phyloP scores from a whole-genome alignment of 2,888 invertebrate species.

The Entomobrya multifasciata region DNA sequence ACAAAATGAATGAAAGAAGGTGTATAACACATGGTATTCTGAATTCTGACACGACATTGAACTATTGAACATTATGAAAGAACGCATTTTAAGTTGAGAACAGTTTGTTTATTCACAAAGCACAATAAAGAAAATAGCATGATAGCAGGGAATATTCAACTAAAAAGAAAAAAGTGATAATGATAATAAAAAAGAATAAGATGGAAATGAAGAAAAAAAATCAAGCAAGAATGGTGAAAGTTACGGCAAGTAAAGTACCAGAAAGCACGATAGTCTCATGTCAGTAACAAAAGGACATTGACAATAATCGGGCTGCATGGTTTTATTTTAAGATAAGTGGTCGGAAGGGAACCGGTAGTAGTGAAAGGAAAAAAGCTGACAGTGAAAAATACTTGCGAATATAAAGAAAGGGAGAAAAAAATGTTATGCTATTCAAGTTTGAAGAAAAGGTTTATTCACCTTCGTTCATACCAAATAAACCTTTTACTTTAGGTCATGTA shows the following conservation, averaged over 20 bases:
- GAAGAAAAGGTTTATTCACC: conserved; percentile 54
- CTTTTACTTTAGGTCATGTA: background rate
- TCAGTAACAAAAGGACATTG: background rate
- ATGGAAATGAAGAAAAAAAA: background rate
- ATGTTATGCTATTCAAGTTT: conserved; percentile 37
- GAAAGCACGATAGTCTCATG: conserved; percentile 20
- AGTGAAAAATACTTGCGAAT: conserved; percentile 38
- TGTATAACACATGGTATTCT: background rate
- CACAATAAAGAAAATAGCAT: conserved; percentile 29
- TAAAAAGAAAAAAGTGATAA: conserved; percentile 17
- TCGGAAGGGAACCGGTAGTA: conserved; percentile 12
- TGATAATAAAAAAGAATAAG: background rate
- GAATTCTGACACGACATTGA: background rate
- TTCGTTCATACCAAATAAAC: background rate
- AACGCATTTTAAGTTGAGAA: background rate
- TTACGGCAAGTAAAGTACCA: conserved; percentile 19
- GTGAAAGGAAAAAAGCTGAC: conserved; percentile 35
- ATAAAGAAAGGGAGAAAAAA: background rate
- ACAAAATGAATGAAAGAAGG: conserved; percentile 3
- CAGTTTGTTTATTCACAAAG: background rate
- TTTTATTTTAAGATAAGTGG: conserved; percentile 29
- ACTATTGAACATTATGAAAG: background rate
- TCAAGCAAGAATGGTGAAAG: background rate
- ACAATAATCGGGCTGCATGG: background rate
- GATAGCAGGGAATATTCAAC: conserved; percentile 17